Conservation (phyloP, 2,888 invertebrate species). For the Stenodera caucasica region DNA sequence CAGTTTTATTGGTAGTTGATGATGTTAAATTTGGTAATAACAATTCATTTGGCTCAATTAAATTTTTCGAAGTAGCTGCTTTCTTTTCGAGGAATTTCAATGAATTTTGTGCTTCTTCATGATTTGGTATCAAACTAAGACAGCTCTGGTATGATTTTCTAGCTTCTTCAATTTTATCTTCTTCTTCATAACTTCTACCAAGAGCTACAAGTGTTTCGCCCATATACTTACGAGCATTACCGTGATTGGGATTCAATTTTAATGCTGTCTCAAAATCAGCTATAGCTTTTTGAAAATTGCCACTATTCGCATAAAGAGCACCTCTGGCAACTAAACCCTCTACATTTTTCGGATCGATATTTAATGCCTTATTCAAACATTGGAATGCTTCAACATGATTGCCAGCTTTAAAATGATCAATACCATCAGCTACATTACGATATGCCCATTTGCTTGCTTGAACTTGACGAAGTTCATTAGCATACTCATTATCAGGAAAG, state of each 20-base stretch:
- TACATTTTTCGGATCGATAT: constrained; percentile 88
- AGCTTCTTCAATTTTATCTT: constrained; percentile 82
- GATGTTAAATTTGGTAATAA: constrained; percentile 63
- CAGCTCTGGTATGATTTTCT: constrained; percentile 84
- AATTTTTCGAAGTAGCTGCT: constrained; percentile 57
- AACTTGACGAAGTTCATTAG: constrained; percentile 79
- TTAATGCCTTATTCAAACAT: constrained; percentile 89
- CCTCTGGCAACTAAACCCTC: constrained; percentile 91
- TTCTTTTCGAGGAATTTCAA: constrained; percentile 79
- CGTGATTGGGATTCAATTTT: constrained; percentile 84
- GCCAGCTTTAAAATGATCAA: constrained; percentile 91
- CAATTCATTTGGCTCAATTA: constrained; percentile 67
- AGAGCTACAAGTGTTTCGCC: constrained; percentile 89
- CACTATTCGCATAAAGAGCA: constrained; percentile 90
- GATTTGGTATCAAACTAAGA: constrained; percentile 79
- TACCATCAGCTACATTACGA: constrained; percentile 90
- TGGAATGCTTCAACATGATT: constrained; percentile 93
- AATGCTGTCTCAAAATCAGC: constrained; percentile 93
- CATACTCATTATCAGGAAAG: constrained; percentile 80
- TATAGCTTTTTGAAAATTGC: constrained; percentile 90
- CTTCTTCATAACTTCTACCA: constrained; percentile 86
- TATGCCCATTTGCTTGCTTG: constrained; percentile 95
- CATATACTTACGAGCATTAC: constrained; percentile 92
- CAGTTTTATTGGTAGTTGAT: constrained; percentile 50
- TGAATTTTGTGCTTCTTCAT: constrained; percentile 84